phyloP scores from a whole-genome alignment of 2,113 vertebrate species.

The Passer domesticus region DNA sequence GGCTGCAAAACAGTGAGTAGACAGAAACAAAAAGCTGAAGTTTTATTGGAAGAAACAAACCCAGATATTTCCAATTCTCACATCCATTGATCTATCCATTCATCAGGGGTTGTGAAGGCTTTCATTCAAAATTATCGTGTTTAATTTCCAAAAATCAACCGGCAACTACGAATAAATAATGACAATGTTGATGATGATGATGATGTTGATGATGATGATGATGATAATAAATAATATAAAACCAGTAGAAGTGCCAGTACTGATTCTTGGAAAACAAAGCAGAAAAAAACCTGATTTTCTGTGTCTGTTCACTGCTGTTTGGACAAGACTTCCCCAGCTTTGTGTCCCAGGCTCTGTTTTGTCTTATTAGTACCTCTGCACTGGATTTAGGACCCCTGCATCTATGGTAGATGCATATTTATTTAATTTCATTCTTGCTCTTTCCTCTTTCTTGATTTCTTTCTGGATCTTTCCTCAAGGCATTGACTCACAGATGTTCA shows the following conservation, averaged over 20 bases:
- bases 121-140: neutral
- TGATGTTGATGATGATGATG: no score
- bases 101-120: neutral
- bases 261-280: neutral
- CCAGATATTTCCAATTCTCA: rapidly evolving
- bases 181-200: no score
- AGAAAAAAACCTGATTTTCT: neutral
- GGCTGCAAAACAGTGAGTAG: neutral
- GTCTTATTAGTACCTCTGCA: rapidly evolving
- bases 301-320: neutral
- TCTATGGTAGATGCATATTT: rapidly evolving
- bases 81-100: rapidly evolving
- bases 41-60: neutral
- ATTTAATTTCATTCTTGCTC: neutral
- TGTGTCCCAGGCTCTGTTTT: neutral
- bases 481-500: neutral
- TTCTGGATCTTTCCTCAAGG: neutral
- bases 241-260: neutral
- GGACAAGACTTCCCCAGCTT: neutral
- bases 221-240: neutral
- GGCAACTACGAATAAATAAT: no score
- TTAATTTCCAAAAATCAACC: neutral
- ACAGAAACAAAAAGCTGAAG: neutral
- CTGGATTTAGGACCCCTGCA: neutral
- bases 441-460: neutral